Evolutionary conservation across 1,140 invertebrate species (phyloP), one percentile per base, ranked within the genome.

Genomic region (Hormaphis cornu): DNA sequence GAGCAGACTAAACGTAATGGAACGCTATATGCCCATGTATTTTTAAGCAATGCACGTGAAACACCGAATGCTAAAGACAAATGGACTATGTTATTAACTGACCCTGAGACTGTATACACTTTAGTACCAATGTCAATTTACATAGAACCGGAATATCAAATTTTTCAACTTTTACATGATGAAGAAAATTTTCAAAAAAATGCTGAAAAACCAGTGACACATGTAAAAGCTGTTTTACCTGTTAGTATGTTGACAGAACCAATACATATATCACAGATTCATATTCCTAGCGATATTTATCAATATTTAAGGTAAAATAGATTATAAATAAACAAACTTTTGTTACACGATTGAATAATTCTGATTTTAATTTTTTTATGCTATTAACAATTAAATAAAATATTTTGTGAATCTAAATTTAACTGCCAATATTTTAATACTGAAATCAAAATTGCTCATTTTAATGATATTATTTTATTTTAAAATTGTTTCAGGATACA

Each of bases 51-150:
- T 33, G 7, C 12, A 16, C 42, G 35, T 50, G 28, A 66, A 48
- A 22, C 28, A 6, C 18, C 9, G 2, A 10, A 33, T 22, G 33
- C 61, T 48, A 14, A 28, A 1, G 61, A 66, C 10, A 48, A 20
- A 22, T 66, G 44, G 61, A 48, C 61, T 9, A 33, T 20, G 22
- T 66, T 66, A 30, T 66, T 66, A 66, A 33, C 44, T 6, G 28
- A 66, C 9, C 42, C 42, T 7, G 61, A 66, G 0, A 66, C 44
- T 20, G 61, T 66, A 14, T 66, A 66, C 7, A 66, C 44, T 3
- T 35, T 66, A 46, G 61, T 66, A 22, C 61, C 61, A 50, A 66
- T 66, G 61, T 66, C 18, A 12, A 35, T 50, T 46, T 66, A 66
- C 3, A 66, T 50, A 66, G 44, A 48, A 48, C 61, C 61, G 14